Evolutionary conservation across 2,888 invertebrate genomes (phyloP).

Genomic region (Nephrotoma guestfalica): DNA sequence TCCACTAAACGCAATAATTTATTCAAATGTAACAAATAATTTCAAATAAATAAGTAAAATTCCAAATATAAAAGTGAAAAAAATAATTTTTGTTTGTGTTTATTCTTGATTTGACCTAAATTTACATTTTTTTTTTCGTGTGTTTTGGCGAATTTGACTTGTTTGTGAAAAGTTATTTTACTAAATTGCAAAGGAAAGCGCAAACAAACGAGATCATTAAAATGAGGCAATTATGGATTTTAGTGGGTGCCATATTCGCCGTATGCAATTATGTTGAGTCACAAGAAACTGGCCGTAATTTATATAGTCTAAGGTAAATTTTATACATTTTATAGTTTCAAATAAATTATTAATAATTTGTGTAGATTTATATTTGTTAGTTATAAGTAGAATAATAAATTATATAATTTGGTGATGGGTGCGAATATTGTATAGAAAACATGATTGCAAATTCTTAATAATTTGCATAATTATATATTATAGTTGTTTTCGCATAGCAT

Average conservation of each 20-base stretch:
- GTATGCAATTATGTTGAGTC: neutral
- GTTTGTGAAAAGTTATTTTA: neutral
- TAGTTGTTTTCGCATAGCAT: neutral
- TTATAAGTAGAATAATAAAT: neutral
- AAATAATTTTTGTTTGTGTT: neutral
- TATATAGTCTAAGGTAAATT: neutral
- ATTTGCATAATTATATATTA: neutral
- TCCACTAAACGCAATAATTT: neutral
- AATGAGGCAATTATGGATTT: neutral
- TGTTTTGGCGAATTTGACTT: neutral
- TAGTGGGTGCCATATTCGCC: neutral
- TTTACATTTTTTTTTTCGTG: neutral
- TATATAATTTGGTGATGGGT: neutral
- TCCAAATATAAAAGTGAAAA: neutral
- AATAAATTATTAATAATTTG: no score
- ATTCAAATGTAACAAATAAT: neutral
- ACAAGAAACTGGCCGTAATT: neutral
- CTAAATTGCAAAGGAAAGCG: neutral
- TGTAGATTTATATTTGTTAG: no score
- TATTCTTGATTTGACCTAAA: neutral
- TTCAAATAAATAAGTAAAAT: neutral
- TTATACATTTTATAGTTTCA: no score
- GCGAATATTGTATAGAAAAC: neutral
- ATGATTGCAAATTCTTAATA: neutral
- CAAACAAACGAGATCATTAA: neutral